Evolutionary conservation across 1,140 invertebrate species (phyloP).

Genomic region (Solenopsis invicta): DNA sequence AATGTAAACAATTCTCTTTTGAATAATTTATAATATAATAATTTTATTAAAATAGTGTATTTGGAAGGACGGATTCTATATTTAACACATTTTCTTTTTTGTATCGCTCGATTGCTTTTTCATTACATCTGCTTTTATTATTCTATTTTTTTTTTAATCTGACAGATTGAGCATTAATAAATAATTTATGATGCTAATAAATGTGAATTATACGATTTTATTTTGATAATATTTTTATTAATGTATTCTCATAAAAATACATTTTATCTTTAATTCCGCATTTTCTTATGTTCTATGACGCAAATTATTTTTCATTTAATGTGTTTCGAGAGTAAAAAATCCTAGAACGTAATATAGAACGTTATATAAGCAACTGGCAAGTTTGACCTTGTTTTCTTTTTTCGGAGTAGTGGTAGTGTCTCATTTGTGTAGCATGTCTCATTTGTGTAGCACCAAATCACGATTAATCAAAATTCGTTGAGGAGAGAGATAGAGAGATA

Average conservation of each 20-base stretch:
- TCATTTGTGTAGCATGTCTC: background rate
- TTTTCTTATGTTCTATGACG: background rate
- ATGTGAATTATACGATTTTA: too few species aligned
- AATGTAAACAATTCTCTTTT: background rate
- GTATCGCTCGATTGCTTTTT: too few species aligned
- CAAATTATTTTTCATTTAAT: too few species aligned
- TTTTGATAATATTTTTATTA: background rate
- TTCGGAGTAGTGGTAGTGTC: background rate
- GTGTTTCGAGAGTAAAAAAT: background rate
- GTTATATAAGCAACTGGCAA: background rate
- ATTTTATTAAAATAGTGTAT: background rate
- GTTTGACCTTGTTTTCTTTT: constrained; percentile 11
- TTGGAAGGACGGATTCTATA: background rate
- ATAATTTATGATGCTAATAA: too few species aligned
- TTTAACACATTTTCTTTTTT: background rate
- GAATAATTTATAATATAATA: too few species aligned
- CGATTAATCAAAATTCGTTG: constrained; percentile 13
- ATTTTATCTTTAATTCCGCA: background rate
- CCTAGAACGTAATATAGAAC: background rate
- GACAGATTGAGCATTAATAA: too few species aligned
- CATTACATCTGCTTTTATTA: too few species aligned
- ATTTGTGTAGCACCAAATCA: background rate
- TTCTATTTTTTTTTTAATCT: too few species aligned
- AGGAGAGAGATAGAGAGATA: background rate
- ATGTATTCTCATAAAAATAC: background rate